These are phyloP conservation scores for Clamator glandarius DNA, from an alignment of 2,797 vertebrate genomes.

Conservation along the genomic window DNA sequence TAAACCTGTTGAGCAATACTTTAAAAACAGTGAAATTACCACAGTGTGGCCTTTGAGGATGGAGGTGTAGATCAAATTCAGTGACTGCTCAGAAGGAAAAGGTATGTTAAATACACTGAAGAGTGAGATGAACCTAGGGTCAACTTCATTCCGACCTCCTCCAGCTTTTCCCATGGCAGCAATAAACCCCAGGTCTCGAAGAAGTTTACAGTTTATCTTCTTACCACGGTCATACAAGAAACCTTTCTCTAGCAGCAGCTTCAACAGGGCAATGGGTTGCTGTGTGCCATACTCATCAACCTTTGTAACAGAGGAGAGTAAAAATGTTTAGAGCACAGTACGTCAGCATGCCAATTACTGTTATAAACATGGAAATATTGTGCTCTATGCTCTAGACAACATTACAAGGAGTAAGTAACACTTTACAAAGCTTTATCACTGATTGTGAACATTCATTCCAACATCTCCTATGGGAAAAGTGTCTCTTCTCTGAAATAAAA, in stretches of 20 bases:
- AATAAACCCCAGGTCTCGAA: constrained; percentile 92
- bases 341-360: background rate
- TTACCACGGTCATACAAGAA: constrained; percentile 92
- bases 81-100: constrained; percentile 88
- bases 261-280: constrained; percentile 94
- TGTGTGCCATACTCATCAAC: constrained; percentile 96
- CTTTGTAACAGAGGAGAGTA: constrained; percentile 68
- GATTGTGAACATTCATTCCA: background rate
- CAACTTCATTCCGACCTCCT: constrained; percentile 94
- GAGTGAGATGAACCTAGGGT: constrained; percentile 91
- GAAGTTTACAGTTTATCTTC: constrained; percentile 90
- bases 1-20: background rate
- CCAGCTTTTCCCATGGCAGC: constrained; percentile 97
- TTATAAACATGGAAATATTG: background rate
- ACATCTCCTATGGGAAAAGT: background rate
- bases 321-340: background rate
- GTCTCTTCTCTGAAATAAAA: background rate
- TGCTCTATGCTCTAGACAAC: background rate
- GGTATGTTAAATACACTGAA: constrained; percentile 93
- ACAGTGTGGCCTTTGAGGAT: constrained; percentile 90
- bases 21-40: constrained; percentile 75
- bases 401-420: background rate
- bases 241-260: constrained; percentile 90
- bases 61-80: constrained; percentile 90
- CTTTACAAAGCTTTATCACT: background rate